Evolutionary conservation across 2,113 vertebrate genomes (phyloP).

Genomic region (Zapus hudsonius): DNA sequence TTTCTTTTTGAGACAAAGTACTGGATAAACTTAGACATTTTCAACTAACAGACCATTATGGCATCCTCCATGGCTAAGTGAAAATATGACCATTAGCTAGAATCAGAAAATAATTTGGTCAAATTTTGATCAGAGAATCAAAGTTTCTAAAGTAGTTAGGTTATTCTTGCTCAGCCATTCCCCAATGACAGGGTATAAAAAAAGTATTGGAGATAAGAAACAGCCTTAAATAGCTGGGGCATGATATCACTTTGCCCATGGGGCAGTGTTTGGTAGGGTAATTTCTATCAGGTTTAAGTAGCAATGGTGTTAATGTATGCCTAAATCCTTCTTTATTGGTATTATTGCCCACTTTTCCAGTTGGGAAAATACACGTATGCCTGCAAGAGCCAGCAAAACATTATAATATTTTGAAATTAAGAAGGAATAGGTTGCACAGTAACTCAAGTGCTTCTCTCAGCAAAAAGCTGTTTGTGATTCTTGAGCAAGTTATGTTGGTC

Average conservation of each 20-base stretch:
- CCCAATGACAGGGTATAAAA: slow-evolving; percentile 4
- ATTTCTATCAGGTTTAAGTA: neutral
- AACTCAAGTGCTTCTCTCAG: slow-evolving; percentile 27
- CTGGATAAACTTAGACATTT: neutral
- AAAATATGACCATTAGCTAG: neutral
- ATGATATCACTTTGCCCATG: neutral
- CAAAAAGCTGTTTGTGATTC: slow-evolving; percentile 44
- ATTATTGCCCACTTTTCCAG: neutral
- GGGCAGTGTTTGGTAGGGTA: neutral
- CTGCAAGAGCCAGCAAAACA: neutral
- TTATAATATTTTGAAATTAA: too few species aligned
- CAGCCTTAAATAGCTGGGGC: neutral
- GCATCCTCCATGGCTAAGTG: neutral
- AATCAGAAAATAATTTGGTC: neutral
- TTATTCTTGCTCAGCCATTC: neutral
- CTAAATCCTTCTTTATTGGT: neutral
- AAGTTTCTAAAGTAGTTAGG: neutral
- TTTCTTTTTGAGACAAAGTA: neutral
- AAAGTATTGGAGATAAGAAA: neutral
- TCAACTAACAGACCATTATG: neutral
- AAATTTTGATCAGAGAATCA: neutral
- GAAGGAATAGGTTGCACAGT: slow-evolving; percentile 9
- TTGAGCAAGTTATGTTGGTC: neutral
- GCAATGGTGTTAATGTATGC: neutral
- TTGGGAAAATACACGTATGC: neutral